Conservation (phyloP, 2,797 vertebrate species). For the Lophius americanus region DNA sequence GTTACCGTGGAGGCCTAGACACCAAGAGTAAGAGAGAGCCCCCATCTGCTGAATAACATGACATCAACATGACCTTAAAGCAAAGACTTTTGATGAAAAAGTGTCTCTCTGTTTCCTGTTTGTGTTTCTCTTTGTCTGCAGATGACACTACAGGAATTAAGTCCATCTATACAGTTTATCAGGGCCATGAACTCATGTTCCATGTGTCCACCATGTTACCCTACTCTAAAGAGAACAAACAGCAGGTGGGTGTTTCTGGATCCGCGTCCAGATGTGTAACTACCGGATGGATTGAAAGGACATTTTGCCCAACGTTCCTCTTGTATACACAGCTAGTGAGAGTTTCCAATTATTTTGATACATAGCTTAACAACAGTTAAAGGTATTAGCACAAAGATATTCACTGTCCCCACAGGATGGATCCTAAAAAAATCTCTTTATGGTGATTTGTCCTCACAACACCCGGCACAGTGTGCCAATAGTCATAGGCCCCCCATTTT, state of each 20-base stretch:
- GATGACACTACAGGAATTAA: constrained; percentile 96
- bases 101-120: neutral
- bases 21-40: constrained; percentile 90
- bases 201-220: constrained; percentile 99
- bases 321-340: too few relatives aligned
- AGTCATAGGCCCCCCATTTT: too few relatives aligned
- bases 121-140: constrained; percentile 58
- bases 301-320: too few relatives aligned
- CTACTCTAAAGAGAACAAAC: constrained; percentile 98
- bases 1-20: constrained; percentile 97
- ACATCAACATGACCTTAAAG: neutral
- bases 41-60: neutral
- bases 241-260: constrained; percentile 86
- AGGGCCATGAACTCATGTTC: constrained; percentile 99
- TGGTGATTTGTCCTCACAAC: too few relatives aligned
- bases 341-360: too few relatives aligned
- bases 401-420: too few relatives aligned
- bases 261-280: neutral
- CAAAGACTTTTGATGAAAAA: neutral
- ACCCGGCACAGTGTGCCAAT: too few relatives aligned
- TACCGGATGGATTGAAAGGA: too few relatives aligned
- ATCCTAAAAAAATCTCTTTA: too few relatives aligned
- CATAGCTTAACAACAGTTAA: too few relatives aligned
- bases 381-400: too few relatives aligned
- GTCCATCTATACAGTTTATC: constrained; percentile 97